Evolutionary conservation across 2,797 vertebrate species (phyloP).

Genomic region (Sebastes cheni): DNA sequence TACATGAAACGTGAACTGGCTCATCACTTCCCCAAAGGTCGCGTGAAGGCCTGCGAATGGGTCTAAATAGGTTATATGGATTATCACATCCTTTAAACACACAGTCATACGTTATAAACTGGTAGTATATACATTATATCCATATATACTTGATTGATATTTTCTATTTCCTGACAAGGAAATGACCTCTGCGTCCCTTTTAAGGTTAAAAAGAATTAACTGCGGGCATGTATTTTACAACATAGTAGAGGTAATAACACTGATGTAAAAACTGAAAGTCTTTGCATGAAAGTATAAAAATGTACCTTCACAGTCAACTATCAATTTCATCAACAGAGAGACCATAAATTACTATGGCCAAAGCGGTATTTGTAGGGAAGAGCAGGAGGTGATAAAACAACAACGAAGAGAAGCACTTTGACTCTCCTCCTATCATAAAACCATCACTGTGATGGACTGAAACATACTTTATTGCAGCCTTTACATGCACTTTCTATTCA

Average conservation of each 20-base stretch:
- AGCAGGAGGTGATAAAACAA: slow-evolving; percentile 66
- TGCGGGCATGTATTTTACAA: slow-evolving; percentile 63
- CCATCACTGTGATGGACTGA: slow-evolving; percentile 79
- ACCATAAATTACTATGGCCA: slow-evolving; percentile 48
- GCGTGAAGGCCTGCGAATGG: slow-evolving; percentile 49
- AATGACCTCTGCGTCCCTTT: slow-evolving; percentile 68
- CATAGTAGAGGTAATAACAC: slow-evolving; percentile 66
- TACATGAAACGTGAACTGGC: slow-evolving; percentile 67
- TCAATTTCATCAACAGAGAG: slow-evolving; percentile 54
- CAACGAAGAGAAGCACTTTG: slow-evolving; percentile 52
- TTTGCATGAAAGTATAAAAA: slow-evolving; percentile 80
- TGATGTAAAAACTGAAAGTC: slow-evolving; percentile 66
- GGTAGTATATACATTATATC: slow-evolving; percentile 65
- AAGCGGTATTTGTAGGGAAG: slow-evolving; percentile 65
- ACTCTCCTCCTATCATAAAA: slow-evolving; percentile 61
- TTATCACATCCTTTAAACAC: slow-evolving; percentile 63
- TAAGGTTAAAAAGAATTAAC: slow-evolving; percentile 54
- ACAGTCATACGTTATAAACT: slow-evolving; percentile 69
- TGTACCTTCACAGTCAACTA: slow-evolving; percentile 66
- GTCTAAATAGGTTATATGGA: slow-evolving; percentile 58
- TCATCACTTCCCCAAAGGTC: slow-evolving; percentile 46
- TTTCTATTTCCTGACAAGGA: slow-evolving; percentile 65
- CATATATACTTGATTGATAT: slow-evolving; percentile 64
- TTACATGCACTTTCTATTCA: slow-evolving; percentile 64
- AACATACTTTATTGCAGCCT: slow-evolving; percentile 69